Percentiles rank a stretch among this genome's conserved stretches.
phyloP scores from a whole-genome alignment of 2,113 vertebrate genomes.

The Ictalurus punctatus region DNA sequence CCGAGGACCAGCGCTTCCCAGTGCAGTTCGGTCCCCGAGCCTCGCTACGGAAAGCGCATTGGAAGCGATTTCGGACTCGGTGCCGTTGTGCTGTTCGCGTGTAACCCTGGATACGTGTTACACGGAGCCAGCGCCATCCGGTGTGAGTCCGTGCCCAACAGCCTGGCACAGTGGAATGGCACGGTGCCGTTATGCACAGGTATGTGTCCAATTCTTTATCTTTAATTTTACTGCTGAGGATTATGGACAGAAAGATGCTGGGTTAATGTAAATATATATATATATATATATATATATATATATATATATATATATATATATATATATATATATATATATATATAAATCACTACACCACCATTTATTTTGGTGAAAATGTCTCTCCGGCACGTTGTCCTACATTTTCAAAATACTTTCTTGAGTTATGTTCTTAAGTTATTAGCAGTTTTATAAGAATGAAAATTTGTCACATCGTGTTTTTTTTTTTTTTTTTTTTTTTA shows the following conservation, averaged over 20 bases:
- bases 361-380: neutral
- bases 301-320: no score
- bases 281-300: neutral
- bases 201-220: conserved; percentile 66
- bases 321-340: neutral
- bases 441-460: no score
- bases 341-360: neutral
- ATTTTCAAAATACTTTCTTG: neutral
- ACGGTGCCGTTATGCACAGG: conserved; percentile 93
- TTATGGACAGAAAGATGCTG: neutral
- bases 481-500: no score
- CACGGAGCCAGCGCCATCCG: conserved; percentile 88
- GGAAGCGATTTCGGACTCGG: conserved; percentile 95
- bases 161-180: conserved; percentile 96
- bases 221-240: neutral
- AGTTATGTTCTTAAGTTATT: no score
- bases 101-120: conserved; percentile 92
- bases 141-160: conserved; percentile 91
- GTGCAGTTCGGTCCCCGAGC: conserved; percentile 96
- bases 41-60: conserved; percentile 91
- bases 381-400: neutral
- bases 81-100: conserved; percentile 91
- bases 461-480: no score
- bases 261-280: neutral
- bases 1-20: conserved; percentile 95